Percentiles rank a stretch among this genome's conserved stretches.
These are phyloP conservation scores for Tinea pellionella DNA, from an alignment of 2,888 invertebrate species.

Conservation along the genomic window DNA sequence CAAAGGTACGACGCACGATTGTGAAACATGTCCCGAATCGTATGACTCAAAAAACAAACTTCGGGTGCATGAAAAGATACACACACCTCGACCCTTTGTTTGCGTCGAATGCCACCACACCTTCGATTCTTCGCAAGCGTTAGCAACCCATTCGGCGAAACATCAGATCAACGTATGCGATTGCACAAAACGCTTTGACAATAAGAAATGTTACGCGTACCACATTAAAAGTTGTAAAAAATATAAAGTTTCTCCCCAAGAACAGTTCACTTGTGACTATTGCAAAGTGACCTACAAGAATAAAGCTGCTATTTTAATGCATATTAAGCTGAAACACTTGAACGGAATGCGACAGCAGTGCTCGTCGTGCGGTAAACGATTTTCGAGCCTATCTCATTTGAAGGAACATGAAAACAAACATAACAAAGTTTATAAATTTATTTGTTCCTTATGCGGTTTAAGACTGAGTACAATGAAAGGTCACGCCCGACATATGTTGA, in stretches of 20 bases:
- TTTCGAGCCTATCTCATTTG: slow-evolving; percentile 25
- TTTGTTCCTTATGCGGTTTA: slow-evolving; percentile 28
- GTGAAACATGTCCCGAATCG: slow-evolving; percentile 25
- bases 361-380: slow-evolving; percentile 34
- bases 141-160: slow-evolving; percentile 24
- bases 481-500: slow-evolving; percentile 25
- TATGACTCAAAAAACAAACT: slow-evolving; percentile 21
- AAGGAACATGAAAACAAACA: slow-evolving; percentile 34
- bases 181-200: slow-evolving; percentile 29
- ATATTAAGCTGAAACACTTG: slow-evolving; percentile 28
- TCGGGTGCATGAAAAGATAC: slow-evolving; percentile 18
- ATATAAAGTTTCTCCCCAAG: background rate
- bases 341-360: slow-evolving; percentile 15
- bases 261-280: slow-evolving; percentile 32
- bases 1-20: slow-evolving; percentile 20
- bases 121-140: slow-evolving; percentile 21
- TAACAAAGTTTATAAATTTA: slow-evolving; percentile 29
- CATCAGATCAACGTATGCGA: slow-evolving; percentile 27
- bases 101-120: slow-evolving; percentile 30
- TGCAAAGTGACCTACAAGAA: slow-evolving; percentile 27
- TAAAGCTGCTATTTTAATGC: slow-evolving; percentile 25
- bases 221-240: slow-evolving; percentile 26
- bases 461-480: slow-evolving; percentile 34
- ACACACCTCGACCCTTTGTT: slow-evolving; percentile 19
- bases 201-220: slow-evolving; percentile 26